Base-by-base conservation (phyloP, 2,888 invertebrate genomes). In the Oligia fasciuncula region DNA sequence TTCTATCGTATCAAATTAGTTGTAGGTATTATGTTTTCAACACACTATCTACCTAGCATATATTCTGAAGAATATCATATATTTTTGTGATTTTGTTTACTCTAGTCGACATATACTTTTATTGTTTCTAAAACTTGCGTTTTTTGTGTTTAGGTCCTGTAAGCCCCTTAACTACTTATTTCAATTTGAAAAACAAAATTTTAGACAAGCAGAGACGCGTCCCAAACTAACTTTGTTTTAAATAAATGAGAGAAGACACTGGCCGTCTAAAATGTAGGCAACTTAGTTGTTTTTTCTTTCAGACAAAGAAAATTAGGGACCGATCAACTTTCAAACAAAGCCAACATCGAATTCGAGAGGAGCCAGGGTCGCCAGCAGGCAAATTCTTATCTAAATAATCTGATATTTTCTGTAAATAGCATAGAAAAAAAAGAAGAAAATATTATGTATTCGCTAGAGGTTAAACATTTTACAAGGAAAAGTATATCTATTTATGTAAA, bases 291-390 rank as follows among this genome's bases (percentile, higher is more conserved):
- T 88, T 89, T 87, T 84, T 79, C 72, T 84, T 85, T 78, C 67
- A 79, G 85, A 81, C 86, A 87, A 91, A 91, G 84, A 86, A 90
- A 91, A 91, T 90, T 90, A 89, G 88, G 87, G 80, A 76, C 78
- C 88, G 90, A 89, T 90, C 90, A 88, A 91, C 84, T 91, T 90
- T 89, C 85, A 89, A 90, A 90, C 87, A 90, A 88, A 86, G 86
- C 85, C 79, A 74, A 83, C 85, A 84, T 84, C 77, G 82, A 89
- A 88, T 87, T 85, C 68, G 74, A 87, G 83, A 83, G 65, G 60
- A 67, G 54, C n/a, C 68, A 85, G 88, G 85, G 85, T 60, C 83
- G 66, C 76, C 86, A 84, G 65, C 49, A 73, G 46, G 49, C 74
- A 63, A 72, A 68, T 81, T 66, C 63, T 77, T 77, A 67, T 80